A percentile compares a stretch with the other conserved stretches of the same genome.
Conservation (phyloP, 53 echinoderm and acorn worm species). For the Stichopus horrens region DNA sequence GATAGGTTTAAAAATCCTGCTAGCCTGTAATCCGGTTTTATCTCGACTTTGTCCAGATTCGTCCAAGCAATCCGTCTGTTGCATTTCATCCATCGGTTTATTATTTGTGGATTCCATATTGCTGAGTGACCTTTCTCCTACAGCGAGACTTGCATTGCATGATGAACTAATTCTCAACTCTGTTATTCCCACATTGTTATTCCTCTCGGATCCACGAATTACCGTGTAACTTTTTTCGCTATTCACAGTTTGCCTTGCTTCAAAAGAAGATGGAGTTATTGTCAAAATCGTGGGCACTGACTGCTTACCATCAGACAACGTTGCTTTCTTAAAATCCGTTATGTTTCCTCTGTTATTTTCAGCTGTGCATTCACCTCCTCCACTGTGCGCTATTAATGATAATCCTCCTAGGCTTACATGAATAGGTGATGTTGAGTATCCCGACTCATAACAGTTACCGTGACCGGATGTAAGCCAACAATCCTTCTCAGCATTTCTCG, state of each 20-base stretch:
- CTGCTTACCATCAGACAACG: not conserved
- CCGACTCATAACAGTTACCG: not conserved
- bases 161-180: conserved; percentile 46
- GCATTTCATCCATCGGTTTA: conserved; percentile 31
- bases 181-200: conserved; percentile 31
- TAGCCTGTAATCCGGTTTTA: conserved; percentile 38
- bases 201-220: conserved; percentile 10
- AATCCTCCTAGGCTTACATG: conserved; percentile 34
- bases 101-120: conserved; percentile 40
- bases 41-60: conserved; percentile 31
- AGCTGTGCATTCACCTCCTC: not conserved
- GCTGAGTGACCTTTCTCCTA: conserved; percentile 23
- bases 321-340: conserved; percentile 24
- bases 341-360: conserved; percentile 35
- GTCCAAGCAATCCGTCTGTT: conserved; percentile 22
- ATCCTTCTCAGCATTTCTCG: conserved; percentile 34
- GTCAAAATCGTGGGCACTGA: conserved; percentile 26
- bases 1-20: conserved; percentile 42
- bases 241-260: not conserved
- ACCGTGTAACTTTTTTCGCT: not conserved
- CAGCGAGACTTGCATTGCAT: conserved; percentile 22
- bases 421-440: conserved; percentile 32
- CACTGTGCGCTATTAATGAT: conserved; percentile 20
- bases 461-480: conserved; percentile 33
- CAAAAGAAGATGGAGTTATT: conserved; percentile 35